phyloP scores from a whole-genome alignment of 2,113 vertebrate genomes.

The Felis catus region DNA sequence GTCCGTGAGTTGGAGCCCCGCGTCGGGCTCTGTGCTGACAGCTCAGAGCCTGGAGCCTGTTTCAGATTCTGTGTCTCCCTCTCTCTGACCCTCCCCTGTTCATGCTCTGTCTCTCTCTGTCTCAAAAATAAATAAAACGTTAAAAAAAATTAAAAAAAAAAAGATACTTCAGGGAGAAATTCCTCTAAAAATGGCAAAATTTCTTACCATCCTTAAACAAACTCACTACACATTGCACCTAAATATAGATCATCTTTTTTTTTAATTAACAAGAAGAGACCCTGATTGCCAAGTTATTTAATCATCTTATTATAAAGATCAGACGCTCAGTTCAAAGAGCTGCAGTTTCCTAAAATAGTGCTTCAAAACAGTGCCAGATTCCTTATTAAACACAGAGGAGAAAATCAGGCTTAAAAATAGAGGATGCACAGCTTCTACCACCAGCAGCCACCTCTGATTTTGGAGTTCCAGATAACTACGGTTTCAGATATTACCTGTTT shows the following conservation, averaged over 20 bases:
- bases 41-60: too few relatives aligned
- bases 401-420: not conserved
- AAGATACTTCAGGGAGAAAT: not conserved
- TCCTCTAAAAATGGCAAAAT: not conserved
- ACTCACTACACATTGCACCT: not conserved
- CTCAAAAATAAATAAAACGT: too few relatives aligned
- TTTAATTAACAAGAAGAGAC: not conserved
- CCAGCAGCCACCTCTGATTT: not conserved
- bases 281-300: not conserved
- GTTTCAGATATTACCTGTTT: slow-evolving; percentile 85
- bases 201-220: not conserved
- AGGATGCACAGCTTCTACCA: not conserved
- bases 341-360: not conserved
- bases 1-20: too few relatives aligned
- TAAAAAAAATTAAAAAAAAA: not conserved
- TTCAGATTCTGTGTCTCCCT: too few relatives aligned
- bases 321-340: not conserved
- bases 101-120: too few relatives aligned
- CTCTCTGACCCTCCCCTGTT: too few relatives aligned
- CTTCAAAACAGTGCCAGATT: not conserved
- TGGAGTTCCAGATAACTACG: not conserved
- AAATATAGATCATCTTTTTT: not conserved
- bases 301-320: not conserved
- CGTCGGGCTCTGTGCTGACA: too few relatives aligned
- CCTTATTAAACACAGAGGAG: not conserved